These are phyloP conservation scores for Labeo catla DNA, from an alignment of 2,113 vertebrate genomes.

Conservation along the genomic window DNA sequence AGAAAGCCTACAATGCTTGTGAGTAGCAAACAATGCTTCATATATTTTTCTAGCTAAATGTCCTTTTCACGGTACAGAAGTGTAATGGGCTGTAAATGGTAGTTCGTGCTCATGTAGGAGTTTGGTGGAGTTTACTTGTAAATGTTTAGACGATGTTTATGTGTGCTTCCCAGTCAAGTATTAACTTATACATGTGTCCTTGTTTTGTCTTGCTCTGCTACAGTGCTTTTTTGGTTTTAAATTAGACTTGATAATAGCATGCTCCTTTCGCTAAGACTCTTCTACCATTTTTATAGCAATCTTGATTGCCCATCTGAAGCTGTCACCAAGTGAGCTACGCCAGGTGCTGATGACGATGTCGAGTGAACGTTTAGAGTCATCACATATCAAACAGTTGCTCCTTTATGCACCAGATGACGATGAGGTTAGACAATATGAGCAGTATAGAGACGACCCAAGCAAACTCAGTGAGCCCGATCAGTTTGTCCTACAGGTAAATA, in stretches of 20 bases:
- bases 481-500: conserved; percentile 91
- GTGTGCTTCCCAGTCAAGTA: background rate
- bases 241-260: background rate
- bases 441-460: conserved; percentile 81
- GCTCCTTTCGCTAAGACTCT: background rate
- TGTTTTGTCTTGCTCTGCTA: background rate
- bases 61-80: background rate
- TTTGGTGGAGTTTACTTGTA: background rate
- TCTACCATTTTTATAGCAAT: conserved; percentile 79
- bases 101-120: background rate
- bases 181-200: background rate
- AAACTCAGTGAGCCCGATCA: conserved; percentile 96
- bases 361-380: conserved; percentile 86
- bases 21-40: conserved; percentile 66
- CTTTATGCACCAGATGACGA: conserved; percentile 91
- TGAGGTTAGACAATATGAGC: conserved; percentile 89
- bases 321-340: conserved; percentile 87
- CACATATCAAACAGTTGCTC: conserved; percentile 94
- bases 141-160: conserved; percentile 1
- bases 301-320: conserved; percentile 95
- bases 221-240: background rate
- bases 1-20: conserved; percentile 99
- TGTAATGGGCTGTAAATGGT: background rate
- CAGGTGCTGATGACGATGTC: conserved; percentile 91
- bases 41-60: background rate